phyloP scores from a whole-genome alignment of 2,888 invertebrate genomes.

The Melanargia galathea region DNA sequence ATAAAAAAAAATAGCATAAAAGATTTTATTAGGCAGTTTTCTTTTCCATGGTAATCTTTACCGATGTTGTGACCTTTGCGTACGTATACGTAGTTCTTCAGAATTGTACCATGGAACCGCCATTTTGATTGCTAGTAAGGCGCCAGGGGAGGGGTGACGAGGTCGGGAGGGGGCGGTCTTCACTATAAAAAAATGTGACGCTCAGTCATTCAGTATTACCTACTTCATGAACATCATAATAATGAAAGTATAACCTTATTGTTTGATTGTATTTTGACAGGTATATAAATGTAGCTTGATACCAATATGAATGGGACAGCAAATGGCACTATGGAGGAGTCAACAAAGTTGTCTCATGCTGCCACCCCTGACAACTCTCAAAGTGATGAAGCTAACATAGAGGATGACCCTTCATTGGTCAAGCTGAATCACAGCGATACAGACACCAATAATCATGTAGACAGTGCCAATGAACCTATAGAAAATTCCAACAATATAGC shows the following conservation, averaged over 20 bases:
- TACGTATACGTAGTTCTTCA: conserved; percentile 64
- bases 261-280: conserved; percentile 58
- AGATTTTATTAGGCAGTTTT: conserved; percentile 2
- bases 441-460: conserved; percentile 39
- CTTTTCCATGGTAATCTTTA: conserved; percentile 29
- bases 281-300: conserved; percentile 56
- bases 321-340: conserved; percentile 68
- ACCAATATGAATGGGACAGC: conserved; percentile 69
- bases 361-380: conserved; percentile 21
- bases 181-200: conserved; percentile 68
- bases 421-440: conserved; percentile 7
- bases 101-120: conserved; percentile 71
- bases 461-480: conserved; percentile 22
- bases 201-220: conserved; percentile 55
- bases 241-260: conserved; percentile 57
- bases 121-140: conserved; percentile 78
- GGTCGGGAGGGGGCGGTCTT: conserved; percentile 56
- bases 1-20: conserved; percentile 12
- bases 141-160: conserved; percentile 63
- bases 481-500: conserved; percentile 22
- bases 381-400: not conserved
- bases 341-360: conserved; percentile 49
- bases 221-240: conserved; percentile 51
- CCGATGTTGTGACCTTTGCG: conserved; percentile 50
- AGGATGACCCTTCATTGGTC: not conserved